Evolutionary conservation across 1,140 invertebrate species (phyloP).

Genomic region (Dendroctonus valens): DNA sequence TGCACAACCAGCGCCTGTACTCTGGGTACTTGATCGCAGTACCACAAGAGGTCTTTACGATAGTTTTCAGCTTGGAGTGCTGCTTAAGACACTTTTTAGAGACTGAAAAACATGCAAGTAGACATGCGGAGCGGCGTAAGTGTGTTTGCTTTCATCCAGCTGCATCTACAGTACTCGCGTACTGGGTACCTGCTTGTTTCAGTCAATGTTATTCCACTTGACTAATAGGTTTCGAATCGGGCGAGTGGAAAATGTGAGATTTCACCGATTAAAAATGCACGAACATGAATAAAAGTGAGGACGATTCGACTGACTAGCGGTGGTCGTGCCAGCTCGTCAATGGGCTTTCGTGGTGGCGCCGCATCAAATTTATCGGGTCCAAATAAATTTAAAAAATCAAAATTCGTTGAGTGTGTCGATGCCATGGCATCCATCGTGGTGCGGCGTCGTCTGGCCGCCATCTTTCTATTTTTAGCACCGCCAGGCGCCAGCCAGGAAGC

Average conservation of each 20-base stretch:
- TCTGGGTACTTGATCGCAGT: too few species aligned
- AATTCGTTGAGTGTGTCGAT: conserved; percentile 20
- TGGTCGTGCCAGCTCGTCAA: too few species aligned
- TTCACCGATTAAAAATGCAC: too few species aligned
- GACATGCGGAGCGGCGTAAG: conserved; percentile 10
- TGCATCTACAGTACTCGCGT: conserved; percentile 9
- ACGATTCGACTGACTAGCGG: too few species aligned
- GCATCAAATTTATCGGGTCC: too few species aligned
- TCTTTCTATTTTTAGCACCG: conserved; percentile 26
- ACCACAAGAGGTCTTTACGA: background rate
- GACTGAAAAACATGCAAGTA: conserved; percentile 18
- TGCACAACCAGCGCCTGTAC: too few species aligned
- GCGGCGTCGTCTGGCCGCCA: conserved; percentile 30
- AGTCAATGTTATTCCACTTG: too few species aligned
- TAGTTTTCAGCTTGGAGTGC: conserved; percentile 1
- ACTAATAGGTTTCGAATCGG: too few species aligned
- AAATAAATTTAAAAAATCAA: conserved; percentile 3
- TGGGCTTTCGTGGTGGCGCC: too few species aligned
- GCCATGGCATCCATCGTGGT: conserved; percentile 17
- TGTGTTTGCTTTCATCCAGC: conserved; percentile 16
- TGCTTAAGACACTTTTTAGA: conserved; percentile 3
- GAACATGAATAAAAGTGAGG: too few species aligned
- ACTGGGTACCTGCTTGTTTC: background rate
- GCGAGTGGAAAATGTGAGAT: too few species aligned
- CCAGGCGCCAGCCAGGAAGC: conserved; percentile 27